Percentiles rank a stretch among this genome's conserved stretches.
Evolutionary conservation across 2,888 invertebrate species (phyloP).

Genomic region (Morpho deidamia): DNA sequence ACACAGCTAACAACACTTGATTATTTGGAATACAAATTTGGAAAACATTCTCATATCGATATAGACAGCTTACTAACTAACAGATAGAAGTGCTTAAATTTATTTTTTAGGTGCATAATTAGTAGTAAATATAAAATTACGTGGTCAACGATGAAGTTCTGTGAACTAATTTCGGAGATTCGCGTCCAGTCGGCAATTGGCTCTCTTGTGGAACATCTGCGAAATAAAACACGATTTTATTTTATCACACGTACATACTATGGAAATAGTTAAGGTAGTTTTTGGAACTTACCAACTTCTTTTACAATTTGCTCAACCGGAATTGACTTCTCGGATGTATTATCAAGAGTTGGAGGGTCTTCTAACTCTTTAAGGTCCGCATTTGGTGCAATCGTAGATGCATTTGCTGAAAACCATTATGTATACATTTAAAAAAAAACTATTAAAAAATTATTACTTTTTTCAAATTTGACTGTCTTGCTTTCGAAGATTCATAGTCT

Average conservation of each 20-base stretch:
- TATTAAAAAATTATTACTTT: no score
- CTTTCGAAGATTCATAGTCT: no score
- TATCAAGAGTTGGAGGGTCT: constrained; percentile 45
- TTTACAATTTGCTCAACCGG: constrained; percentile 59
- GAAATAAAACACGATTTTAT: constrained; percentile 11
- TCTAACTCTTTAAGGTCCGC: constrained; percentile 47
- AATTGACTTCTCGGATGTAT: constrained; percentile 47
- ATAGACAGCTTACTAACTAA: no score
- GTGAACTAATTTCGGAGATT: constrained; percentile 75
- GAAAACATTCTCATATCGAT: no score
- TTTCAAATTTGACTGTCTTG: no score
- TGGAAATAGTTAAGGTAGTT: no score
- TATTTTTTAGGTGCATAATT: no score
- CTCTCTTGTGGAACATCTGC: constrained; percentile 55
- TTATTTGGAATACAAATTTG: no score
- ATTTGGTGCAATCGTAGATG: constrained; percentile 16
- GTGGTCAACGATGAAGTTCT: constrained; percentile 79
- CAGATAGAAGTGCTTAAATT: no score
- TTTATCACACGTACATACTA: no score
- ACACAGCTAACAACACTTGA: no score
- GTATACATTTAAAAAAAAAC: no score
- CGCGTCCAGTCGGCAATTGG: constrained; percentile 35
- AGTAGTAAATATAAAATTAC: constrained; percentile 39
- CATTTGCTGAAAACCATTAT: constrained; percentile 12
- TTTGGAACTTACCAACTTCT: constrained; percentile 49